Evolutionary conservation across 2,888 invertebrate genomes (phyloP).

Genomic region (Podabrus alpinus): DNA sequence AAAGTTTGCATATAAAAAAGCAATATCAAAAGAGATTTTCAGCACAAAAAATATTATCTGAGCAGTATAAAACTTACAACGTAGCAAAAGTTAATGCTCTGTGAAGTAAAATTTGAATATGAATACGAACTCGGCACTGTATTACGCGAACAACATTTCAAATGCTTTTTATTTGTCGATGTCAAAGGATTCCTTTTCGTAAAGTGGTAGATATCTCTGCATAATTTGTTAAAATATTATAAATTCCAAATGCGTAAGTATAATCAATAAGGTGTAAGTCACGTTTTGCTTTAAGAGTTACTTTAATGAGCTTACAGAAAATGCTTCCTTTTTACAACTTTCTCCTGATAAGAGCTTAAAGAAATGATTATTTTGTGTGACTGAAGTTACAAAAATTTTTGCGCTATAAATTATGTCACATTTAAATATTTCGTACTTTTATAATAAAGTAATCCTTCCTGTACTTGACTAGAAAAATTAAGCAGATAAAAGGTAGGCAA

Average conservation of each 20-base stretch:
- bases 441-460: background rate
- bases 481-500: too few relatives aligned
- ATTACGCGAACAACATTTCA: constrained; percentile 10
- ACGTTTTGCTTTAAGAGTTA: constrained; percentile 30
- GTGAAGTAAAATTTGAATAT: constrained; percentile 35
- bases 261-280: constrained; percentile 31
- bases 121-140: constrained; percentile 29
- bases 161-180: constrained; percentile 10
- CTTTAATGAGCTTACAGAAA: constrained; percentile 33
- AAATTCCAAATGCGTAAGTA: constrained; percentile 27
- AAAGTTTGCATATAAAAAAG: constrained; percentile 22
- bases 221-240: constrained; percentile 26
- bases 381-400: constrained; percentile 14
- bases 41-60: constrained; percentile 28
- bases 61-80: constrained; percentile 27
- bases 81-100: constrained; percentile 34
- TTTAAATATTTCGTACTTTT: background rate
- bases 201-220: constrained; percentile 18
- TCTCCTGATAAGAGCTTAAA: constrained; percentile 22
- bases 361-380: constrained; percentile 28
- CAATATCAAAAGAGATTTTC: constrained; percentile 25
- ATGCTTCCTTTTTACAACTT: constrained; percentile 33
- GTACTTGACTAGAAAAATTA: background rate
- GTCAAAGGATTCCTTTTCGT: constrained; percentile 18
- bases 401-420: background rate